Base-by-base conservation (phyloP, 1,140 invertebrate species). In the Colletes gigas region DNA sequence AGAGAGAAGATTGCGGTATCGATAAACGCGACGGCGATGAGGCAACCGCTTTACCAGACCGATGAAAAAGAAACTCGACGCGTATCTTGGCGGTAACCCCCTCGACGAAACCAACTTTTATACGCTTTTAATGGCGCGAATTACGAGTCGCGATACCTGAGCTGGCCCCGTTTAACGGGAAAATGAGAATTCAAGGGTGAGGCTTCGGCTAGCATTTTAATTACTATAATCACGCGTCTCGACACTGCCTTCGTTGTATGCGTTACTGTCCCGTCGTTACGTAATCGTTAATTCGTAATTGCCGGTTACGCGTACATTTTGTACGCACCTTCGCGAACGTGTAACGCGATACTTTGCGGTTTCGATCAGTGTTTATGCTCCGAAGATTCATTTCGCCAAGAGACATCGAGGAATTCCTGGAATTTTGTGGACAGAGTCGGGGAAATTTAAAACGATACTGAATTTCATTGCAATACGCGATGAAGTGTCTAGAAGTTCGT, bases 1-100 rank as follows among this genome's bases (percentile, higher is more conserved):
- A 47, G 50, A 47, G 50, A 63, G 69, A 72, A 78, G 76, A 78
- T 78, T 55, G 76, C 69, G 59, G 76, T 47, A 59, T 78, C 76
- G 69, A 72, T 78, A 78, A 78, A 63, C 76, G 68, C 17, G 10
- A 15, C 52, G 52, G 19, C 52, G 57, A 47, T 39, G 67, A 71
- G 30, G 76, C 59, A 19, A 78, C 57, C 30, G 65, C 65, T 50
- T 50, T 67, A 41, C 21, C 72, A 30, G 14, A 21, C 8, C 67
- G 47, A 3, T 44, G 47, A 73, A 55, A 65, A 73, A 65, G 77
- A 72, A 73, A 79, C 76, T n/a, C 14, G 17, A 15, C 52, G 63
- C 74, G 60, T 15, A 47, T 47, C 44, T 14, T 30, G 47, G 52
- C 5, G 57, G 59, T 30, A n/a, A 21, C 63, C 30, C 39, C 30